Percentiles rank a stretch among this genome's conserved stretches.
Evolutionary conservation across 2,888 invertebrate species (phyloP).

Genomic region (Ennomos fuscantarius): DNA sequence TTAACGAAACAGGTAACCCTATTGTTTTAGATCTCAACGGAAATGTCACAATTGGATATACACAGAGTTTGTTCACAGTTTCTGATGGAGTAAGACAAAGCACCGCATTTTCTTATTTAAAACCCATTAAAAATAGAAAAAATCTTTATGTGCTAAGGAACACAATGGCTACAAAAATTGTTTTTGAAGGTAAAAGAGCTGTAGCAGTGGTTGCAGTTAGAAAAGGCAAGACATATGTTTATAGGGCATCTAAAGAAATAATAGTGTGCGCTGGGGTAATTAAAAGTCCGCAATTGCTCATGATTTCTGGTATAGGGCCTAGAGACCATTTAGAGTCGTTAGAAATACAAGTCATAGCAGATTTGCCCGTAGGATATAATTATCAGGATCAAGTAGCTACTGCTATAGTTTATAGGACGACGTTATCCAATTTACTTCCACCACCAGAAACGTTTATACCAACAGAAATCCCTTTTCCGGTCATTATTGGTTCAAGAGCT

Average conservation of each 20-base stretch:
- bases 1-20: conserved; percentile 67
- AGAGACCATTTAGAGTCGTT: conserved; percentile 54
- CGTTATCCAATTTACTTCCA: conserved; percentile 18
- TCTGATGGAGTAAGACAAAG: conserved; percentile 73
- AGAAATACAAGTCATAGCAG: conserved; percentile 61
- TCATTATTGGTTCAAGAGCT: conserved; percentile 71
- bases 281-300: conserved; percentile 72
- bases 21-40: conserved; percentile 40
- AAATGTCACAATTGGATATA: conserved; percentile 60
- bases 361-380: conserved; percentile 72
- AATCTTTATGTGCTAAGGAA: conserved; percentile 69
- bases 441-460: conserved; percentile 19
- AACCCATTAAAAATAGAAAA: conserved; percentile 46
- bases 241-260: conserved; percentile 67
- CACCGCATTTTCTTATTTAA: conserved; percentile 76
- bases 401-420: conserved; percentile 50
- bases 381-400: conserved; percentile 71
- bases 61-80: conserved; percentile 67
- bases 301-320: conserved; percentile 78
- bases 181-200: conserved; percentile 70
- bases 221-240: conserved; percentile 45
- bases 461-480: conserved; percentile 50
- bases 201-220: conserved; percentile 54
- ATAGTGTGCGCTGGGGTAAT: conserved; percentile 73
- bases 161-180: conserved; percentile 71